Evolutionary conservation across 1,140 invertebrate genomes (phyloP).

Genomic region (Druon quercuslanigerum): DNA sequence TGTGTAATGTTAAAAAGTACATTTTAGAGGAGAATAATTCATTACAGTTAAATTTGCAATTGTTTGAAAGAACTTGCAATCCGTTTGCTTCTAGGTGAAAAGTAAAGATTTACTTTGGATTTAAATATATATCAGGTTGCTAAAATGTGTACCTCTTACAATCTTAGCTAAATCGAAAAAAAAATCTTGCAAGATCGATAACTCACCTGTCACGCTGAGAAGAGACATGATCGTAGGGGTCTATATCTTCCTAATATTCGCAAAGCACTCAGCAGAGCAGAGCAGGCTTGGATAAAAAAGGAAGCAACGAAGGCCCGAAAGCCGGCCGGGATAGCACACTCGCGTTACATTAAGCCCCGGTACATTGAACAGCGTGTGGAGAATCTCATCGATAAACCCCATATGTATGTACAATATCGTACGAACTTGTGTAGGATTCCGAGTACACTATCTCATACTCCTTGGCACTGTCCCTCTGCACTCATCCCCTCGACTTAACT

Average conservation of each 20-base stretch:
- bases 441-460: not conserved
- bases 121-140: no score
- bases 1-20: no score
- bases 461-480: not conserved
- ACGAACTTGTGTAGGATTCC: not conserved
- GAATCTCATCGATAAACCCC: constrained; percentile 1
- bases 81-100: no score
- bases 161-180: not conserved
- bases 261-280: constrained; percentile 43
- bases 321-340: constrained; percentile 16
- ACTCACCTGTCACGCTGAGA: constrained; percentile 67
- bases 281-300: constrained; percentile 45
- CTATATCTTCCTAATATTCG: constrained; percentile 46
- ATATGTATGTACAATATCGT: constrained; percentile 18
- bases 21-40: no score
- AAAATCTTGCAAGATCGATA: not conserved
- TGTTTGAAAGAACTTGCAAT: no score
- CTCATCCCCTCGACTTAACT: not conserved
- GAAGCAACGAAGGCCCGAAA: constrained; percentile 42
- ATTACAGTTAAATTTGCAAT: no score
- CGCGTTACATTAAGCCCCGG: constrained; percentile 20
- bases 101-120: no score
- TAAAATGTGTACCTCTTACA: not conserved
- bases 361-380: constrained; percentile 6
- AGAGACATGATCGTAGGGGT: constrained; percentile 65